Percentiles rank a stretch among this genome's conserved stretches.
These are phyloP conservation scores for Epistrophella euchroma DNA, from an alignment of 2,888 invertebrate genomes.

Conservation along the genomic window DNA sequence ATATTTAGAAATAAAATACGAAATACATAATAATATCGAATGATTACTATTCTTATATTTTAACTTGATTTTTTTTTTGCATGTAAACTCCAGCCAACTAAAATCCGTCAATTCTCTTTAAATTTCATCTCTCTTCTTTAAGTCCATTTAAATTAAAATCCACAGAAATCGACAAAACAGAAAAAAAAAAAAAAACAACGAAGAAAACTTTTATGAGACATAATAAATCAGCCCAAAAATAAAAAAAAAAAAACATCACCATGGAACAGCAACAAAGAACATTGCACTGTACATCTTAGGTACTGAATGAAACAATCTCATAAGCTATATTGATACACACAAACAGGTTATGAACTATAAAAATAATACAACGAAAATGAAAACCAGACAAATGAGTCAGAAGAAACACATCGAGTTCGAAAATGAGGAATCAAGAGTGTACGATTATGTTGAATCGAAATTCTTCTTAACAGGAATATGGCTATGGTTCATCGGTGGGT, in stretches of 20 bases:
- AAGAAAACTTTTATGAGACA: not conserved
- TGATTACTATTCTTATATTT: too few species aligned
- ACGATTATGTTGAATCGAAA: not conserved
- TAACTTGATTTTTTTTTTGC: too few species aligned
- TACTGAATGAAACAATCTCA: conserved; percentile 53
- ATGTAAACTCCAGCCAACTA: not conserved
- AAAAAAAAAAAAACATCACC: conserved; percentile 13
- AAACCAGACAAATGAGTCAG: conserved; percentile 53
- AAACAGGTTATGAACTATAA: conserved; percentile 66
- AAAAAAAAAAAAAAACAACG: not conserved
- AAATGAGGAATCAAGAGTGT: conserved; percentile 25
- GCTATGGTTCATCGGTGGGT: not conserved
- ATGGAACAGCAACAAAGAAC: conserved; percentile 44
- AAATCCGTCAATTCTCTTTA: not conserved
- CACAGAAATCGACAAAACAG: not conserved
- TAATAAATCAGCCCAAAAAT: not conserved
- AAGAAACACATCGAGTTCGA: conserved; percentile 23
- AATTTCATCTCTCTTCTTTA: not conserved
- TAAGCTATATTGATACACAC: conserved; percentile 29
- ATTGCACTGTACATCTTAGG: conserved; percentile 40
- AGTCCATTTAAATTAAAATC: not conserved
- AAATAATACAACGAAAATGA: conserved; percentile 49
- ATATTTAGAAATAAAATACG: too few species aligned
- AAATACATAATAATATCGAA: too few species aligned
- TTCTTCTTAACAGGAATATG: not conserved